phyloP scores from a whole-genome alignment of 2,797 vertebrate genomes.

The Buphagus erythrorhynchus region DNA sequence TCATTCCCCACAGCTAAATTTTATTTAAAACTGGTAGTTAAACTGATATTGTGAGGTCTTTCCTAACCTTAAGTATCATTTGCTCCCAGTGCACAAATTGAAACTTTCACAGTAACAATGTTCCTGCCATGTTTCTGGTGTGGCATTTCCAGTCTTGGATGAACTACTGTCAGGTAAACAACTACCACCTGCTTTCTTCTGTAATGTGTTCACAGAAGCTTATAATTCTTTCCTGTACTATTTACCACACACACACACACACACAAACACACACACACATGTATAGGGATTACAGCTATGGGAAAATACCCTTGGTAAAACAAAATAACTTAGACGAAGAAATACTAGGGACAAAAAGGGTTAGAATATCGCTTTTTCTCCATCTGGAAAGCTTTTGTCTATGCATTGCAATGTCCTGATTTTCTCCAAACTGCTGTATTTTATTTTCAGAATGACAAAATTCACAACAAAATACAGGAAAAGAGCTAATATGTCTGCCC shows the following conservation, averaged over 20 bases:
- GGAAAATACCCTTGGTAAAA: background rate
- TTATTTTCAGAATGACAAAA: background rate
- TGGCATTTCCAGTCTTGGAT: background rate
- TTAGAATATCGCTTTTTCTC: background rate
- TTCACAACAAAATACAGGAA: background rate
- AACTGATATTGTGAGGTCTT: background rate
- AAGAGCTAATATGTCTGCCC: background rate
- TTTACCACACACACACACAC: background rate
- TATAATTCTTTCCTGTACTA: background rate
- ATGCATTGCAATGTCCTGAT: background rate
- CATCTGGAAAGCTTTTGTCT: background rate
- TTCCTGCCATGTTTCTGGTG: background rate
- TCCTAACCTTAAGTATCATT: background rate
- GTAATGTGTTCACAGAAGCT: background rate
- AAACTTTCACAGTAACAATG: background rate
- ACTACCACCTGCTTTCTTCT: background rate
- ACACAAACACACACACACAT: background rate
- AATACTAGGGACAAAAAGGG: background rate
- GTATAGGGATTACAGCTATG: background rate
- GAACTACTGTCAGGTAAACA: background rate
- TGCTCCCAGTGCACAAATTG: background rate
- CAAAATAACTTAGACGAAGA: background rate
- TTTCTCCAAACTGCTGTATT: background rate
- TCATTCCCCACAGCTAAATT: background rate
- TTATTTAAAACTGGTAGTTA: background rate